Evolutionary conservation across 1,140 invertebrate species (phyloP), one percentile per base, ranked within the genome.

Genomic region (Ceratitis capitata): DNA sequence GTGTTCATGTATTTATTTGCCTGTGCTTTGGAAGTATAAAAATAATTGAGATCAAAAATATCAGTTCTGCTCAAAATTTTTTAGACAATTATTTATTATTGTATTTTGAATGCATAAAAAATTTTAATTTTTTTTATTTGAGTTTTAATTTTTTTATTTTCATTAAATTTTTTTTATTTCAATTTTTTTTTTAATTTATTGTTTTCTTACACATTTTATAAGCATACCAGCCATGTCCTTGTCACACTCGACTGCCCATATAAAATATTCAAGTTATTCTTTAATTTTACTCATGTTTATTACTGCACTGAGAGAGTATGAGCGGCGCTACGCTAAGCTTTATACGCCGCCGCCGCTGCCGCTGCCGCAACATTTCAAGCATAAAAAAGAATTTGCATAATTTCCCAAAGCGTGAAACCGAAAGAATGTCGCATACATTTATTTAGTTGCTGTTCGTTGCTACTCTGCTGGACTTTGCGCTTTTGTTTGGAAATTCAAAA

Each of bases 331-430:
- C n/a, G 26, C 6, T 78, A 35, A 14, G 69, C 69, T 78, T 45
- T 16, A 69, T 45, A 32, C 58, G 51, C 51, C 19, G n/a, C 29
- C 29, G n/a, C 56, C 12, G 56, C 56, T 9, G 5, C 29, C 7
- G 7, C 23, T 26, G 19, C 56, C 56, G 56, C 23, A 61, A 78
- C 39, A 78, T 45, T 78, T 78, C 69, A 78, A 78, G 69, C 69
- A 78, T 78, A 78, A 78, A 78, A 78, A 78, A 78, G 35, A 78
- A 78, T 78, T 78, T 78, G 69, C 69, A 78, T 78, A 78, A 78
- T 78, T 78, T 78, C 69, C 69, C 69, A 78, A 78, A 78, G 69
- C 69, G 69, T 78, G 69, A 78, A 78, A 78, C 69, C 69, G 39
- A 78, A n/a, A 26, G 39, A 78, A 78, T 78, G 69, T 78, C 69